Evolutionary conservation across 2,888 invertebrate species (phyloP), one percentile per base, ranked within the genome.

Genomic region (Dryadula phaetusa): DNA sequence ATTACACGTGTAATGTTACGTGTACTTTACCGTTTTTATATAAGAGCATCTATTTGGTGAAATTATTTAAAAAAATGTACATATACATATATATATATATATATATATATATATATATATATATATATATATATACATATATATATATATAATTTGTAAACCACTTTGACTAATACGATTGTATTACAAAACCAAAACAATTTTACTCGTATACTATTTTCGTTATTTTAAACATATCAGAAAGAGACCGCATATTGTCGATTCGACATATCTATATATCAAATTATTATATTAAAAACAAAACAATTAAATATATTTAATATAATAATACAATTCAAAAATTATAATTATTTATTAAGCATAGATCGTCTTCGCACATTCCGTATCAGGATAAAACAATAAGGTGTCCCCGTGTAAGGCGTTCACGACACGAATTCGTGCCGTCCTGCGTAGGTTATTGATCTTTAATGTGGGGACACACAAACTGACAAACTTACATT

Each of bases 351-450:
- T 47, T 42, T 46, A 18, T 63, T 52, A 66, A 37, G 12, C 61
- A 64, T 52, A 67, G 6, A 10, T 40, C 40, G 18, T 32, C 63
- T 40, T 46, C 44, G 58, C 64, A 32, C 16, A 16, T 8, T 54
- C 62, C 46, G 37, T 64, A 53, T 47, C 42, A 66, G 72, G 70
- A 76, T 74, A 74, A 75, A 74, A 74, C 76, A 72, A 74, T 72
- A 67, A 72, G 71, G 66, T 73, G 54, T 65, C 71, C 54, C 62
- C 28, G 52, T 16, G 16, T 61, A 67, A 67, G 54, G 66, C 66
- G 74, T 69, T 72, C 72, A 71, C 74, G 77, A 77, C 76, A 78
- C 78, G 81, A 78, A 85, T 82, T 77, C 78, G 81, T 82, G 83
- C 78, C 82, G 76, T 74, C 74, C 77, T 78, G 67, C 76, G 69